Conservation (phyloP, 2,797 vertebrate species). For the Parauchenoglanis punctatus region DNA sequence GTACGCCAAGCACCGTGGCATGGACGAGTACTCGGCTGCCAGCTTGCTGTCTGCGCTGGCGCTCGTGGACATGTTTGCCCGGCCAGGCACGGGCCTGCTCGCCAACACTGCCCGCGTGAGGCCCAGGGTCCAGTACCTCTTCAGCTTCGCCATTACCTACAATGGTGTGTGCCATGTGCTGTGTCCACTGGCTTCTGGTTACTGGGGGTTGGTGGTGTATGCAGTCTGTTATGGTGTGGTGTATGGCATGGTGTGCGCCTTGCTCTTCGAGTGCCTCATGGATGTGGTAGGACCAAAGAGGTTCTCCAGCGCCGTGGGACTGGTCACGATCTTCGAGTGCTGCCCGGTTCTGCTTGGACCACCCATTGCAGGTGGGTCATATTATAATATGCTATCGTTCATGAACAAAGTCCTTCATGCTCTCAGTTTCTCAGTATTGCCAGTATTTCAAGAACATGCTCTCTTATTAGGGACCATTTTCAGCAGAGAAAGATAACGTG, state of each 20-base stretch:
- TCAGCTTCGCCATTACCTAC: conserved; percentile 79
- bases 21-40: conserved; percentile 78
- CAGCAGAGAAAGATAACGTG: too few species aligned
- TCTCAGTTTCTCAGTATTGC: not conserved
- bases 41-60: conserved; percentile 82
- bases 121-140: conserved; percentile 80
- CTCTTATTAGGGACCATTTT: not conserved
- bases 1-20: conserved; percentile 74
- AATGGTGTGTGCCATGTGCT: conserved; percentile 79
- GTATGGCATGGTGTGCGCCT: conserved; percentile 81
- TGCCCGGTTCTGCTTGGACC: conserved; percentile 80
- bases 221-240: conserved; percentile 73
- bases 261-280: conserved; percentile 85
- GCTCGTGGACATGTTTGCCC: conserved; percentile 80
- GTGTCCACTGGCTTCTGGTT: conserved; percentile 76
- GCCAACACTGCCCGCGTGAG: conserved; percentile 80
- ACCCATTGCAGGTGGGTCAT: conserved; percentile 77
- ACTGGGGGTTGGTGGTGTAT: conserved; percentile 70
- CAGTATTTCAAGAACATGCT: not conserved
- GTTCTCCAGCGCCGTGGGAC: conserved; percentile 79
- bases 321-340: conserved; percentile 83
- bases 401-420: not conserved
- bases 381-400: not conserved
- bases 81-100: conserved; percentile 76
- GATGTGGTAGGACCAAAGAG: conserved; percentile 77